phyloP scores from a whole-genome alignment of 2,888 invertebrate genomes.

The Acrobasis consociella region DNA sequence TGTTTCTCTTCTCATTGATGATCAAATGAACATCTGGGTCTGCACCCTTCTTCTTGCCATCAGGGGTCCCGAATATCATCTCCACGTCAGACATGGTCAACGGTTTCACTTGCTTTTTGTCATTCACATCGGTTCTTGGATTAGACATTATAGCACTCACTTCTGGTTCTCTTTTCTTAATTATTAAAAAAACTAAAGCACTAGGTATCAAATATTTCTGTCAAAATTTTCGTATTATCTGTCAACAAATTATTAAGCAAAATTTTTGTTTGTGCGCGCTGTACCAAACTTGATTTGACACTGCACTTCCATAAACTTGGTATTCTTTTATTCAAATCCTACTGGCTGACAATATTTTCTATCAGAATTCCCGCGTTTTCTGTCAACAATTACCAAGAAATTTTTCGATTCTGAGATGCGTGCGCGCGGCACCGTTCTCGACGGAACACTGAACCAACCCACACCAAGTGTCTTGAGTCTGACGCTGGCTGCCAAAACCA shows the following conservation, averaged over 20 bases:
- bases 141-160: constrained; percentile 31
- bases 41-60: constrained; percentile 37
- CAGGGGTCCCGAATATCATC: constrained; percentile 60
- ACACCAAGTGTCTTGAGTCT: neutral
- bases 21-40: constrained; percentile 41
- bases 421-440: neutral
- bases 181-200: neutral
- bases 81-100: constrained; percentile 55
- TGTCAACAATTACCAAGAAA: neutral
- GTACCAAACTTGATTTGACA: too few relatives aligned
- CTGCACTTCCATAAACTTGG: too few relatives aligned
- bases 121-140: constrained; percentile 37
- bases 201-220: neutral
- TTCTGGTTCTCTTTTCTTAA: constrained; percentile 4
- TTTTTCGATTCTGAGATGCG: neutral
- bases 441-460: neutral
- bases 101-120: constrained; percentile 33
- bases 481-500: constrained; percentile 1
- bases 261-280: neutral
- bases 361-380: neutral
- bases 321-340: neutral
- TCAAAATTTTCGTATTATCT: constrained; percentile 7
- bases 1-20: constrained; percentile 39
- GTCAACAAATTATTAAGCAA: neutral
- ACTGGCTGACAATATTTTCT: too few relatives aligned